Evolutionary conservation across 2,888 invertebrate species (phyloP).

Genomic region (Apeira syringaria): DNA sequence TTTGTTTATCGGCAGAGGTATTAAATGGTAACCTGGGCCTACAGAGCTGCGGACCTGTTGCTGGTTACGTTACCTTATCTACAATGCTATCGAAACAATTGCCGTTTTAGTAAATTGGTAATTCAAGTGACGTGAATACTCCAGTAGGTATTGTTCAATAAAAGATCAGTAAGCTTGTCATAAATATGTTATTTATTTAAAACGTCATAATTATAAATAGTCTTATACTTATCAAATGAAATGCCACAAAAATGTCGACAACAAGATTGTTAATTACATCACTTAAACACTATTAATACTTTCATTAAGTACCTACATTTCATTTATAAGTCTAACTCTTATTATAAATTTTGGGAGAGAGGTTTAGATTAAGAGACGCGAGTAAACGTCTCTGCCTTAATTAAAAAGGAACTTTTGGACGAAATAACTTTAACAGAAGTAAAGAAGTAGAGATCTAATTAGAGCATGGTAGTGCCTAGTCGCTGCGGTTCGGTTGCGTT

Average conservation of each 20-base stretch:
- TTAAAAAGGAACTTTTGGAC: conserved; percentile 63
- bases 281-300: conserved; percentile 64
- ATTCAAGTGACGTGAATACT: no score
- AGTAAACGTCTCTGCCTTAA: conserved; percentile 18
- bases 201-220: conserved; percentile 71
- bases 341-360: conserved; percentile 62
- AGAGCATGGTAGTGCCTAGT: conserved; percentile 28
- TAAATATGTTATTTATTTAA: conserved; percentile 79
- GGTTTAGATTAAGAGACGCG: conserved; percentile 39
- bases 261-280: conserved; percentile 65
- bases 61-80: no score
- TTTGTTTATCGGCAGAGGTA: no score
- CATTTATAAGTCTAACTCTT: conserved; percentile 44
- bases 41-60: no score
- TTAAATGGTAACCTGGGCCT: no score
- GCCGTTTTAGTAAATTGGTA: no score
- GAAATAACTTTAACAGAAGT: conserved; percentile 48
- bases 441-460: conserved; percentile 7
- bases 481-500: conserved; percentile 35
- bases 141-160: no score
- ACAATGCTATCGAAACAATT: no score
- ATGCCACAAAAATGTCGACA: conserved; percentile 74
- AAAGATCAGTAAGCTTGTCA: conserved; percentile 59
- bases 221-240: conserved; percentile 67
- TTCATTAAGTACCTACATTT: conserved; percentile 67